phyloP scores from a whole-genome alignment of 1,140 invertebrate species.

The Streblospio benedicti region DNA sequence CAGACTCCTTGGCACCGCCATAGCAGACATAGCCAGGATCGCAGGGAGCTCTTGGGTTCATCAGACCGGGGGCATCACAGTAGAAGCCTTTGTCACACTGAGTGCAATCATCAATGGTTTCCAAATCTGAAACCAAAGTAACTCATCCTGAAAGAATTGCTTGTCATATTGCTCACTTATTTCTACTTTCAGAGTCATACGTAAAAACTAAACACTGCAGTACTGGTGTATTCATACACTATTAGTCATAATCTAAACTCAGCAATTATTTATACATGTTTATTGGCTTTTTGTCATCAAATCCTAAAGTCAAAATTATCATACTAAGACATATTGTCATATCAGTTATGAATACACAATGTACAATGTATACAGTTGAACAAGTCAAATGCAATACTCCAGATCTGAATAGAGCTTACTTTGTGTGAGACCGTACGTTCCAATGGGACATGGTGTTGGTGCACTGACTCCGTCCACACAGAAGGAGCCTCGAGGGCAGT shows the following conservation, averaged over 20 bases:
- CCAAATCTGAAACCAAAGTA: constrained; percentile 25
- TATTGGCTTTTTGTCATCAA: too few relatives aligned
- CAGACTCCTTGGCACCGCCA: constrained; percentile 32
- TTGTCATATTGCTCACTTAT: neutral
- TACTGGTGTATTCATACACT: too few relatives aligned
- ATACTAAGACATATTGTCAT: too few relatives aligned
- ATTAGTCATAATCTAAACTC: too few relatives aligned
- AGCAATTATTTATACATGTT: too few relatives aligned
- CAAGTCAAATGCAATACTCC: too few relatives aligned
- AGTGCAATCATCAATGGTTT: constrained; percentile 25
- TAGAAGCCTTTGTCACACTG: constrained; percentile 36
- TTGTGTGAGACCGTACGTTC: constrained; percentile 34
- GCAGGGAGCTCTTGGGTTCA: constrained; percentile 34
- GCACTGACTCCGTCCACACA: constrained; percentile 26
- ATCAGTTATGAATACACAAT: too few relatives aligned
- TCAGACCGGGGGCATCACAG: constrained; percentile 39
- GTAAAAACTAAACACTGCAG: too few relatives aligned
- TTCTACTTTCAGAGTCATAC: too few relatives aligned
- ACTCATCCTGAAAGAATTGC: neutral
- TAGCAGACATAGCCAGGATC: constrained; percentile 39
- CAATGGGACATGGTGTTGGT: constrained; percentile 37
- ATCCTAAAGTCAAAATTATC: too few relatives aligned
- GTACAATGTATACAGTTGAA: too few relatives aligned
- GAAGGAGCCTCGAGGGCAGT: constrained; percentile 36
- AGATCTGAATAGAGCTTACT: too few relatives aligned